phyloP scores from a whole-genome alignment of 1,140 invertebrate genomes.

The Ylistrum balloti region DNA sequence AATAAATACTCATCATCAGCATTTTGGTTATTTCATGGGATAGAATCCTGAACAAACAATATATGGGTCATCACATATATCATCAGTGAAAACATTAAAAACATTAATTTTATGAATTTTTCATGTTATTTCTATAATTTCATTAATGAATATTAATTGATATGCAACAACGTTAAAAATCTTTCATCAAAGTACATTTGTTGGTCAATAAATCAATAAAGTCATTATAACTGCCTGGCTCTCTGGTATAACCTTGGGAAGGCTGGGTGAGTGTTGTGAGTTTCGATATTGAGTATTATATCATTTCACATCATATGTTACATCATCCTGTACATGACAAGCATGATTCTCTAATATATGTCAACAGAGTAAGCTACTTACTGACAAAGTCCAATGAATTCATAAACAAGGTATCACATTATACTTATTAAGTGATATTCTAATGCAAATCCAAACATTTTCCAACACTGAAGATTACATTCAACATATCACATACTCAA shows the following conservation, averaged over 20 bases:
- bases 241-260: background rate
- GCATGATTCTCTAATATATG: too few relatives aligned
- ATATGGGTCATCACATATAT: too few relatives aligned
- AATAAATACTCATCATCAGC: too few relatives aligned
- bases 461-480: too few relatives aligned
- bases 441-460: too few relatives aligned
- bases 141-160: background rate
- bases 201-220: background rate
- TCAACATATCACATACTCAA: too few relatives aligned
- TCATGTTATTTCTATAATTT: background rate
- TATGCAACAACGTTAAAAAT: background rate
- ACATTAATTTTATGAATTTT: background rate
- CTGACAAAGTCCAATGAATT: too few relatives aligned
- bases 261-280: background rate
- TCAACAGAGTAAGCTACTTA: too few relatives aligned
- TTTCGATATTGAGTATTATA: background rate
- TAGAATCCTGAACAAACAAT: too few relatives aligned
- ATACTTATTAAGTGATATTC: too few relatives aligned
- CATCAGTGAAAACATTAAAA: background rate
- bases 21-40: too few relatives aligned
- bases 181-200: background rate
- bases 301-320: background rate
- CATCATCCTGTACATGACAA: constrained; percentile 8
- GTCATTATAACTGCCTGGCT: background rate
- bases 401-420: too few relatives aligned